Evolutionary conservation across 1,140 invertebrate species (phyloP).

Genomic region (Ceratina japonica): DNA sequence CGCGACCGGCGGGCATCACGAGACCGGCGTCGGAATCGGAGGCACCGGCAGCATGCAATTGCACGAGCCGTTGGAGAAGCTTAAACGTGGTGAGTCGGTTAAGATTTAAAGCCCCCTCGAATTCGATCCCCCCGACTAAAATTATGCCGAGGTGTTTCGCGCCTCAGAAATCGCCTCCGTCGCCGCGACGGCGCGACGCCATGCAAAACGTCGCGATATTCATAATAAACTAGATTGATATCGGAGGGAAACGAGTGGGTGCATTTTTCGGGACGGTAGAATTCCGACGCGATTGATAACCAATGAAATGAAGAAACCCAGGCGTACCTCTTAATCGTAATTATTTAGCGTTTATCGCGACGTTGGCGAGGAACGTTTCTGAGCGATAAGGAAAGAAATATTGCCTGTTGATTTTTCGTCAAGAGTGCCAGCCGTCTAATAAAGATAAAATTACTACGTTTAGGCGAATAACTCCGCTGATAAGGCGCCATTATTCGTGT

Average conservation of each 20-base stretch:
- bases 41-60: conserved; percentile 78
- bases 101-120: conserved; percentile 53
- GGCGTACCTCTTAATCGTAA: too few relatives aligned
- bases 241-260: too few relatives aligned
- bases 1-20: conserved; percentile 72
- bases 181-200: too few relatives aligned
- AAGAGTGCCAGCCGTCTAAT: conserved; percentile 60
- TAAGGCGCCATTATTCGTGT: conserved; percentile 64
- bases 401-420: conserved; percentile 62
- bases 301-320: too few relatives aligned
- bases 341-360: conserved; percentile 22
- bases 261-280: too few relatives aligned
- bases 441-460: conserved; percentile 69
- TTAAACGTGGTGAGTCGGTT: conserved; percentile 88
- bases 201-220: too few relatives aligned
- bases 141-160: too few relatives aligned
- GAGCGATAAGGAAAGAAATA: conserved; percentile 35
- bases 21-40: conserved; percentile 71
- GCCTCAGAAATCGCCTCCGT: too few relatives aligned
- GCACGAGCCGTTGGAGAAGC: conserved; percentile 89
- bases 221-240: too few relatives aligned
- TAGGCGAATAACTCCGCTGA: conserved; percentile 54
- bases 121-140: too few relatives aligned
- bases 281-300: too few relatives aligned
- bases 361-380: conserved; percentile 25